These are phyloP conservation scores for Eulemur coronatus DNA, from an alignment of 2,797 vertebrate species.

Conservation along the genomic window DNA sequence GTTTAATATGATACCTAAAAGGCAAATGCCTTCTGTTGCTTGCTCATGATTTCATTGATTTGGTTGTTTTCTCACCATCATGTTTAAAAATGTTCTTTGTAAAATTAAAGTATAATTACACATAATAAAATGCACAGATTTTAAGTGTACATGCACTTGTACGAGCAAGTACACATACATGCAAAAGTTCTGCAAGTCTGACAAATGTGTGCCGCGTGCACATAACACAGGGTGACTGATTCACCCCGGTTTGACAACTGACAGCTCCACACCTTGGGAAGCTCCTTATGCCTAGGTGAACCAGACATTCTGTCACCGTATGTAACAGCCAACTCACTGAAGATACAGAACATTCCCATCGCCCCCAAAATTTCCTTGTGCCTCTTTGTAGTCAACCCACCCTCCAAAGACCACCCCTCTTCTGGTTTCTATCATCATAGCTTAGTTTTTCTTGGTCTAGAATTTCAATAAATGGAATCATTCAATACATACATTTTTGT, in stretches of 20 bases:
- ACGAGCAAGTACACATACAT: rapidly evolving
- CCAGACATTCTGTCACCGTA: rapidly evolving
- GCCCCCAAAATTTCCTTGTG: not conserved
- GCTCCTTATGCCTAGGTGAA: not conserved
- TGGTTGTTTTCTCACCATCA: not conserved
- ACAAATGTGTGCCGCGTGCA: rapidly evolving
- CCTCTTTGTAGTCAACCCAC: rapidly evolving
- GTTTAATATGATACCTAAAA: not conserved
- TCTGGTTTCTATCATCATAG: not conserved
- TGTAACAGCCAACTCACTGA: not conserved
- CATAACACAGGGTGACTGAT: rapidly evolving
- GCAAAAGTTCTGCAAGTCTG: not conserved
- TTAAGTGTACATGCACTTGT: not conserved
- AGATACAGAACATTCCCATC: rapidly evolving
- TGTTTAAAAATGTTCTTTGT: not conserved
- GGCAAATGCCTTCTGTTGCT: not conserved
- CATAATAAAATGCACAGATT: not conserved
- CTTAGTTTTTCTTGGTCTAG: not conserved
- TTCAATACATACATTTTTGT: rapidly evolving
- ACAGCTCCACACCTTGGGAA: not conserved
- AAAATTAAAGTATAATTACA: not conserved
- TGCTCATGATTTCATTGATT: not conserved
- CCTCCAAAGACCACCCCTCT: not conserved
- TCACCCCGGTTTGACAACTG: not conserved
- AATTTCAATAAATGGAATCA: not conserved